Conservation (phyloP, 2,888 invertebrate genomes). For the Tribolium freemani region DNA sequence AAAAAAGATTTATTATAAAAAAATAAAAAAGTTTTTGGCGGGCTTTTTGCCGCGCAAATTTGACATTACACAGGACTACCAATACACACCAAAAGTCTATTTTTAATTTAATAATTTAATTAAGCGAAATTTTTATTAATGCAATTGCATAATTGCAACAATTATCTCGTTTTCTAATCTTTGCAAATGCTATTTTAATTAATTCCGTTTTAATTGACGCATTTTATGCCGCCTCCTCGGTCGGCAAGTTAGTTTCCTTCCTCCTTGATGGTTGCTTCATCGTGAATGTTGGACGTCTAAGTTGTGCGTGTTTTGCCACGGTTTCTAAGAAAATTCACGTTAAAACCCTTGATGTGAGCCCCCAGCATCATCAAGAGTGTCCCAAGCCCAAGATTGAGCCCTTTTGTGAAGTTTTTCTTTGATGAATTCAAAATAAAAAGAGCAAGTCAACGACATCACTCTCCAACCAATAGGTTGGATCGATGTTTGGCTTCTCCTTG, state of each 20-base stretch:
- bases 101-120: not conserved
- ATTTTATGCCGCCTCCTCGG: not conserved
- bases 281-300: not conserved
- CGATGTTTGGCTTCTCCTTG: slow-evolving; percentile 79
- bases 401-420: slow-evolving; percentile 47
- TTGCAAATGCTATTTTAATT: not conserved
- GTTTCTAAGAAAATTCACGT: not conserved
- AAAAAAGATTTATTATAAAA: not conserved
- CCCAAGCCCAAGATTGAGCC: not conserved
- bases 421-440: slow-evolving; percentile 49
- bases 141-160: not conserved
- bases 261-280: not conserved
- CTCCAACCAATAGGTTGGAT: slow-evolving; percentile 71
- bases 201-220: not conserved
- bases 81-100: not conserved
- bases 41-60: not conserved
- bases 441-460: slow-evolving; percentile 54
- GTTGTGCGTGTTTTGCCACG: not conserved
- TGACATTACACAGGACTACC: not conserved
- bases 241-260: slow-evolving; percentile 13
- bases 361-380: not conserved
- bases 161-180: not conserved
- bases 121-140: not conserved
- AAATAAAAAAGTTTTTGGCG: not conserved
- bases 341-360: not conserved